A percentile compares a stretch with the other conserved stretches of the same genome.
phyloP scores from a whole-genome alignment of 2,888 invertebrate genomes.

The Conomelus anceps region DNA sequence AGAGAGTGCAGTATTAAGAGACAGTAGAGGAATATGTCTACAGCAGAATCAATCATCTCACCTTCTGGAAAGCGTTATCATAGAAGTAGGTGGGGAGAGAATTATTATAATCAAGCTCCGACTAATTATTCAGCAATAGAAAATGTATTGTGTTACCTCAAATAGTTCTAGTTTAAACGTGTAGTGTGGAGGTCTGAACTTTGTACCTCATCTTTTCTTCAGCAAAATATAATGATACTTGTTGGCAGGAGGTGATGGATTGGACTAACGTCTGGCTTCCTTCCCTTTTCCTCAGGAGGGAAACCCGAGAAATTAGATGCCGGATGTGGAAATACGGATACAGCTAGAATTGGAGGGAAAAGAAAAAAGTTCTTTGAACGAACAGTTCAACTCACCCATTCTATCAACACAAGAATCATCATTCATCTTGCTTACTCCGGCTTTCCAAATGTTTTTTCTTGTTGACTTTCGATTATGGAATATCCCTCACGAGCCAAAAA shows the following conservation, averaged over 20 bases:
- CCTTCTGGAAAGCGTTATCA: not conserved
- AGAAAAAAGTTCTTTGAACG: not conserved
- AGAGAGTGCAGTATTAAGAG: too few species aligned
- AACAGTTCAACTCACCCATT: not conserved
- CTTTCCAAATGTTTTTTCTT: not conserved
- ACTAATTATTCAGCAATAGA: not conserved
- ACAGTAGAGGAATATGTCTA: too few species aligned
- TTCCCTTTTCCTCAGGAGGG: not conserved
- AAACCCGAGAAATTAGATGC: not conserved
- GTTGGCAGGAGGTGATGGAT: not conserved
- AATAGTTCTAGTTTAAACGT: not conserved
- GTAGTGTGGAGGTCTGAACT: not conserved
- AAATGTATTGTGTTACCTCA: not conserved
- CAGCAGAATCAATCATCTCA: not conserved
- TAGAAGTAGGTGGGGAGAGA: not conserved
- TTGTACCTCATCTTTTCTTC: not conserved
- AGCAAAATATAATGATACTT: not conserved
- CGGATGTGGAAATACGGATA: not conserved
- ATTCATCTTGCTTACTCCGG: not conserved
- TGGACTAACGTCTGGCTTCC: not conserved
- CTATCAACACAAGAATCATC: not conserved
- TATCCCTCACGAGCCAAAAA: not conserved
- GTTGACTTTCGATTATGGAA: not conserved
- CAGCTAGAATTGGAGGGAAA: not conserved
- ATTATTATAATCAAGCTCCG: not conserved